Evolutionary conservation across 1,140 invertebrate genomes (phyloP).

Genomic region (Mizuhopecten yessoensis): DNA sequence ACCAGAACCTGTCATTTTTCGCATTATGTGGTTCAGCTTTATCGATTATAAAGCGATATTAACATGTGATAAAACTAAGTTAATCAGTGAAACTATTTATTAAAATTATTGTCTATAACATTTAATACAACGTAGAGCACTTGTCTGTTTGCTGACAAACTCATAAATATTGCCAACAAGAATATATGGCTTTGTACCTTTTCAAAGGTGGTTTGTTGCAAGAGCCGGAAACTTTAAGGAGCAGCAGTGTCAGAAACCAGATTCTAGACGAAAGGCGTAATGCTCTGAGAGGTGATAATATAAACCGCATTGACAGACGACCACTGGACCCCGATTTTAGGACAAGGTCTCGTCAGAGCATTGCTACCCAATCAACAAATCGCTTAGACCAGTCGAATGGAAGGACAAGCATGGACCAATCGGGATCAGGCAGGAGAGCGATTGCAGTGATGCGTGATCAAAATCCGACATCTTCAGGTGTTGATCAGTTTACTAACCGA

Average conservation of each 20-base stretch:
- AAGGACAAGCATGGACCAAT: neutral
- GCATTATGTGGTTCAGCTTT: no score
- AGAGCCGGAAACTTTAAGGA: neutral
- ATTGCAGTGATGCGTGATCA: neutral
- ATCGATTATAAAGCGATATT: no score
- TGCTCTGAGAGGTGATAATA: neutral
- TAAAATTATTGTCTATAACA: no score
- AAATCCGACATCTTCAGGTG: neutral
- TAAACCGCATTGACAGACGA: neutral
- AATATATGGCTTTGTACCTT: no score
- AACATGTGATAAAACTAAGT: no score
- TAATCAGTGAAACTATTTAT: no score
- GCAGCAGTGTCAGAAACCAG: constrained; percentile 1
- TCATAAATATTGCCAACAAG: no score
- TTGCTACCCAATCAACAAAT: neutral
- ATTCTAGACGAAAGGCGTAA: neutral
- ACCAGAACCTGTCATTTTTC: no score
- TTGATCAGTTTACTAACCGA: constrained; percentile 17
- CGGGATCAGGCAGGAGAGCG: neutral
- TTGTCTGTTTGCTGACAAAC: no score
- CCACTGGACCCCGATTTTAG: neutral
- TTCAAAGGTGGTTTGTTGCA: neutral
- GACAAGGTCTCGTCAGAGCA: neutral
- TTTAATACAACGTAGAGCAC: no score
- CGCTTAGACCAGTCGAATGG: neutral